phyloP scores from a whole-genome alignment of 1,140 invertebrate genomes.

The Euglossa dilemma region DNA sequence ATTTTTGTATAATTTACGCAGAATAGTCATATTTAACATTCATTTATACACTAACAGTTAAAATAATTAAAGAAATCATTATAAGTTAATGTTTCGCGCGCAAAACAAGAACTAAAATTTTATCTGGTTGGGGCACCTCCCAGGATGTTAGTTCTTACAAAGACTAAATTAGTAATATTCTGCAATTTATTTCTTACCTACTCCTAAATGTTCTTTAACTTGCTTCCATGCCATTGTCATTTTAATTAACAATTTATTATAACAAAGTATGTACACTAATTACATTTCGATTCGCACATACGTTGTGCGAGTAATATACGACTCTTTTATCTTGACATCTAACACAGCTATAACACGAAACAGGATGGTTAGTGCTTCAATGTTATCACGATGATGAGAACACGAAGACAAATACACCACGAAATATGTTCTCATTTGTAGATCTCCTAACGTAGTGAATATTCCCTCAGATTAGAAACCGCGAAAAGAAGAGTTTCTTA shows the following conservation, averaged over 20 bases:
- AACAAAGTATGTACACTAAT: conserved; percentile 65
- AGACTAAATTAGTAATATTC: conserved; percentile 49
- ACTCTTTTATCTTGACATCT: conserved; percentile 62
- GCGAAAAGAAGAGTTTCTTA: background rate
- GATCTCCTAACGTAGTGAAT: background rate
- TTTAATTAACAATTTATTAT: conserved; percentile 48
- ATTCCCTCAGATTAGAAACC: background rate
- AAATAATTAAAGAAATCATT: background rate
- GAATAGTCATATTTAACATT: background rate
- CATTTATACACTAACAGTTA: background rate
- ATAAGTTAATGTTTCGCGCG: background rate
- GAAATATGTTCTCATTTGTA: conserved; percentile 6
- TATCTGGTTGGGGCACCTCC: conserved; percentile 69
- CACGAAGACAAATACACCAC: conserved; percentile 30
- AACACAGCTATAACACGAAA: conserved; percentile 47
- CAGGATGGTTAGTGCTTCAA: conserved; percentile 40
- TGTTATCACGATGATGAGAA: conserved; percentile 43
- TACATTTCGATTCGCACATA: conserved; percentile 59
- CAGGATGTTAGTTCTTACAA: conserved; percentile 68
- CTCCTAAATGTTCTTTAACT: conserved; percentile 69
- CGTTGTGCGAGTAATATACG: conserved; percentile 51
- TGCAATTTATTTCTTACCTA: conserved; percentile 64
- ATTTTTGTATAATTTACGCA: background rate
- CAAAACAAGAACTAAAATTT: conserved; percentile 37
- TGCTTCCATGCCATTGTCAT: conserved; percentile 70